Base-by-base conservation (phyloP, 2,113 vertebrate species). In the Syrrhaptes paradoxus region DNA sequence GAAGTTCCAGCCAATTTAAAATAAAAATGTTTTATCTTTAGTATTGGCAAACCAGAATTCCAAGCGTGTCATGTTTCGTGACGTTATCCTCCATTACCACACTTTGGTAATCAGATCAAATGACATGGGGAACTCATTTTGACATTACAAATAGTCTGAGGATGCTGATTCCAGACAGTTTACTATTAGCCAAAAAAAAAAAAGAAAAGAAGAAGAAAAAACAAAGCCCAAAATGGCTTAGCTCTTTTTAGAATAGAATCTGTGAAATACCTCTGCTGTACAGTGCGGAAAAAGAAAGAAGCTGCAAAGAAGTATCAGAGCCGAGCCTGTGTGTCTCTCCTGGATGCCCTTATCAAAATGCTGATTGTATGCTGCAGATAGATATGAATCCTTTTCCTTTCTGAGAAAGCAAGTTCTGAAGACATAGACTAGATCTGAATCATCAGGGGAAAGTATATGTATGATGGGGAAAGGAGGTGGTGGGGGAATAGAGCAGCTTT, bases 271-370 rank as follows among this genome's bases (percentile, higher is more conserved):
- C 26, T 85, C 49, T 84, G 58, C 38, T 87, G 7, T 45, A 45
- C 8, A 46, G 48, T 12, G 25, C 31, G 89, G 32, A 18, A 83
- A 51, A 94, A 90, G 11, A 49, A 76, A 32, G 24, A 45, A 70
- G 20, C 74, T 81, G 52, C 46, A 84, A 85, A 84, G 21, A 74
- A 59, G 13, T 54, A 48, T 85, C 57, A 68, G 29, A 31, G 34
- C 81, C 3, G 4, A 43, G 9, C 22, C 26, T 16, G 2, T 48
- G 16, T 32, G 6, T 52, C 19, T 41, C 17, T 67, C 45, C 55
- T 54, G 6, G 25, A 17, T 70, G 45, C 31, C 48, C 78, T 94
- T 86, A 90, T 92, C 67, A 87, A 89, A 97, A 91, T 89, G 83
- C 85, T 63, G 77, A 68, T 61, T 58, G 9, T 48, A 71, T 63